Evolutionary conservation across 2,888 invertebrate species (phyloP).

Genomic region (Drosophila affinis): DNA sequence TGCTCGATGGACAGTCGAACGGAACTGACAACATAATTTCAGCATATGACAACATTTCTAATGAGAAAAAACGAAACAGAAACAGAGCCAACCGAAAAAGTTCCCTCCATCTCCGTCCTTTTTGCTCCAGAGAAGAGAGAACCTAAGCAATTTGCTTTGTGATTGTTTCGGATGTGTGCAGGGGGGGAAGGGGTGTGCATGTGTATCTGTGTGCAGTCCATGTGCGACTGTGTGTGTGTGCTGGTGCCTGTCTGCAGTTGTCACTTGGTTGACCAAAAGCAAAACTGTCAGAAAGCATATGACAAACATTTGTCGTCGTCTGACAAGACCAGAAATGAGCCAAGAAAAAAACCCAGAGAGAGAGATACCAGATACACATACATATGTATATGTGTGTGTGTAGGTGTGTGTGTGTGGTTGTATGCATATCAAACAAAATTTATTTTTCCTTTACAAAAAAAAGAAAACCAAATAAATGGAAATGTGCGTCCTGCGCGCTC

Average conservation of each 20-base stretch:
- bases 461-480: conserved; percentile 41
- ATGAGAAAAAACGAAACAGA: conserved; percentile 57
- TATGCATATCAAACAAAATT: conserved; percentile 64
- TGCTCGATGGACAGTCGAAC: conserved; percentile 56
- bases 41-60: conserved; percentile 70
- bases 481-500: conserved; percentile 57
- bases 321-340: conserved; percentile 51
- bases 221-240: conserved; percentile 14
- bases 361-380: background rate
- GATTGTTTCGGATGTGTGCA: conserved; percentile 52
- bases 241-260: conserved; percentile 43
- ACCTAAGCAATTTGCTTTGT: conserved; percentile 58
- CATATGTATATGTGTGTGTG: background rate
- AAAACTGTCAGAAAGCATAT: conserved; percentile 61
- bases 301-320: conserved; percentile 57
- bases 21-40: conserved; percentile 78
- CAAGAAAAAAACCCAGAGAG: conserved; percentile 20
- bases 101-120: background rate
- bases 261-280: conserved; percentile 53
- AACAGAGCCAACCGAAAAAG: background rate
- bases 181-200: background rate
- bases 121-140: conserved; percentile 4
- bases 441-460: conserved; percentile 55
- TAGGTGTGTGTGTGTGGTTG: background rate
- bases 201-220: no score